Evolutionary conservation across 1,140 invertebrate species (phyloP).

Genomic region (Tetragonula clypearis): DNA sequence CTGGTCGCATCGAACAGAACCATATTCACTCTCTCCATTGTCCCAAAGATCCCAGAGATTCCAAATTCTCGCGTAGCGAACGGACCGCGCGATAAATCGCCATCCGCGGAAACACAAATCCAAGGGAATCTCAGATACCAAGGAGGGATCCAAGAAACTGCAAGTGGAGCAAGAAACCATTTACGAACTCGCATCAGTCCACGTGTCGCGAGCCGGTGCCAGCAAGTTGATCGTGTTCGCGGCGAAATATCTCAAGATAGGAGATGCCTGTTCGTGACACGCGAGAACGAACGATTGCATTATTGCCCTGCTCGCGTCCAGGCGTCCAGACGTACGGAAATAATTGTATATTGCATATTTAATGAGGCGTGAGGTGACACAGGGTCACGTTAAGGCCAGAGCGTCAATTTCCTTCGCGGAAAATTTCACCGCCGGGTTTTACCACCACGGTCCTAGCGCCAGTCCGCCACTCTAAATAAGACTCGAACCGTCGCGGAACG

Average conservation of each 20-base stretch:
- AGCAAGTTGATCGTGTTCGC: neutral
- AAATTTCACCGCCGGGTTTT: constrained; percentile 50
- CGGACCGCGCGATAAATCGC: no score
- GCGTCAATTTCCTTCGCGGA: constrained; percentile 59
- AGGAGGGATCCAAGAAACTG: no score
- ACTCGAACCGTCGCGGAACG: constrained; percentile 47
- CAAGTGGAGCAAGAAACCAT: neutral
- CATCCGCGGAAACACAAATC: neutral
- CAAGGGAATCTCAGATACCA: neutral
- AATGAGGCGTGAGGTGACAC: constrained; percentile 58
- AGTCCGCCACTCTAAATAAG: constrained; percentile 40
- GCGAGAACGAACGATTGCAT: constrained; percentile 15
- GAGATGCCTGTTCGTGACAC: neutral
- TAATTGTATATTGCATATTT: constrained; percentile 71
- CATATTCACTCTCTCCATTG: neutral
- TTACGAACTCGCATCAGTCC: neutral
- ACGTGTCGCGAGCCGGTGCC: neutral
- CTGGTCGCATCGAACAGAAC: no score
- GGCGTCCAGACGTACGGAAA: constrained; percentile 57
- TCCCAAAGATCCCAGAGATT: neutral
- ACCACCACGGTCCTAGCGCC: no score
- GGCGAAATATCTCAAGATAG: constrained; percentile 10
- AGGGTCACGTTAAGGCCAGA: constrained; percentile 24
- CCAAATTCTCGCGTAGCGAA: neutral
- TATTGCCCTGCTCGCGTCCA: constrained; percentile 12